These are phyloP conservation scores for Cariama cristata DNA, from an alignment of 2,113 vertebrate genomes.

Conservation along the genomic window DNA sequence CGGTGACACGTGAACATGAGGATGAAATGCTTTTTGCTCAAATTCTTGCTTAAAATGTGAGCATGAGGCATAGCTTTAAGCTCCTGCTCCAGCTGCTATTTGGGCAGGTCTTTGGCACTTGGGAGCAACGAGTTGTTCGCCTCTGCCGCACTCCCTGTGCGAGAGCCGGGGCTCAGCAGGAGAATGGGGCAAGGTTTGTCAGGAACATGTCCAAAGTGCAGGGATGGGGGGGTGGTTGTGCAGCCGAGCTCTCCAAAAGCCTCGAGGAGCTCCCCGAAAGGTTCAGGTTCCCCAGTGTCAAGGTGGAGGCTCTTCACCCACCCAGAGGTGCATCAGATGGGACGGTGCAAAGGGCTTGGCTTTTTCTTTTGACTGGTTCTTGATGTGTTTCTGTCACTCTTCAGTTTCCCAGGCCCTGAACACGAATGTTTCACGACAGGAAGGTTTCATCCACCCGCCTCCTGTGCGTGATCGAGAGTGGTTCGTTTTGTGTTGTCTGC, in stretches of 20 bases:
- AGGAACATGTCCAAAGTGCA: fast-evolving
- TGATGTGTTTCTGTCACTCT: background rate
- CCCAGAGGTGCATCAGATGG: fast-evolving
- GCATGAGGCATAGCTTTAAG: background rate
- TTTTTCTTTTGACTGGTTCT: background rate
- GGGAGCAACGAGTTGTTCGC: fast-evolving
- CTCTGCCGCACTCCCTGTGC: fast-evolving
- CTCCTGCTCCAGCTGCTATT: background rate
- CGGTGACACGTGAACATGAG: background rate
- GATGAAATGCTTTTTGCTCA: background rate
- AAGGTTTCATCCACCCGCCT: background rate
- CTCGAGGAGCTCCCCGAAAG: background rate
- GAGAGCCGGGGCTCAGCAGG: background rate
- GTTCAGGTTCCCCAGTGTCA: fast-evolving
- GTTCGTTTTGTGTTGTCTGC: background rate
- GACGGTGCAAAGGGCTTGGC: background rate
- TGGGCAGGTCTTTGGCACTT: background rate
- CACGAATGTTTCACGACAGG: fast-evolving
- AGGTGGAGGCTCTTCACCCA: background rate
- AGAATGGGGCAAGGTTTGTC: background rate
- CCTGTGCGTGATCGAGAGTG: background rate
- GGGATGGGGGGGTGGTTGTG: background rate
- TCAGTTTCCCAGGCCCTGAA: background rate
- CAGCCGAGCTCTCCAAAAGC: background rate
- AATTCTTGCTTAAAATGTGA: background rate